Evolutionary conservation across 2,113 vertebrate species (phyloP), one percentile per base, ranked within the genome.

Genomic region (Electrona antarctica): DNA sequence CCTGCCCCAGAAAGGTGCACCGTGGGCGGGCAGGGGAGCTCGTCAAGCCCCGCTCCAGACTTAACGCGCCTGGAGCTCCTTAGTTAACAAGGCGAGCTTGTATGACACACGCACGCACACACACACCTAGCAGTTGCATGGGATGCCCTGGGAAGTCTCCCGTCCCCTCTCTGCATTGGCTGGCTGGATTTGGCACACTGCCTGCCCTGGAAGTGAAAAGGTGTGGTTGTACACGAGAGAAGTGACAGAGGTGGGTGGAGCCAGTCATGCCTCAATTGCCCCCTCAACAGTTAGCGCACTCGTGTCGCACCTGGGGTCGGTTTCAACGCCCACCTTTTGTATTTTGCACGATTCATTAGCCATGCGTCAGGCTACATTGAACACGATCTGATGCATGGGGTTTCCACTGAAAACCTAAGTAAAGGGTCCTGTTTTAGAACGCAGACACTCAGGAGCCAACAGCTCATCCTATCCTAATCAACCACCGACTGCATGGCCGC

Each of bases 321-420:
- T 77, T 68, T 63, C 52, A 55, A 13, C 6, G 33, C 7, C 54
- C 49, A 73, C 69, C 75, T 57, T 76, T 71, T 45, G 55, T 50
- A 45, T 74, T 84, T 54, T 60, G 60, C 47, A 2, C 75, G 73
- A 82, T 76, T 77, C 66, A 80, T 75, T 62, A 72, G 51, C 41
- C 7, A 59, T 6, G 4, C 28, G 55, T 79, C 76, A 77, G 65
- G 59, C 57, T 14, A 65, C 70, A 86, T 91, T 84, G 85, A 58
- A 60, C 64, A 70, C 69, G 79, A 77, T 80, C 64, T 79, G 69
- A 64, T 86, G 77, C 79, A 67, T 11, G 47, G 1, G 3, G 33
- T 78, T 83, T 82, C 82, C 71, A 73, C 62, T 62, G n/a, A 47
- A 69, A 8, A 21, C 21, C 21, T 21, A 21, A 21, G n/a, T n/a